Evolutionary conservation across 2,888 invertebrate genomes (phyloP).

Genomic region (Formica aserva): DNA sequence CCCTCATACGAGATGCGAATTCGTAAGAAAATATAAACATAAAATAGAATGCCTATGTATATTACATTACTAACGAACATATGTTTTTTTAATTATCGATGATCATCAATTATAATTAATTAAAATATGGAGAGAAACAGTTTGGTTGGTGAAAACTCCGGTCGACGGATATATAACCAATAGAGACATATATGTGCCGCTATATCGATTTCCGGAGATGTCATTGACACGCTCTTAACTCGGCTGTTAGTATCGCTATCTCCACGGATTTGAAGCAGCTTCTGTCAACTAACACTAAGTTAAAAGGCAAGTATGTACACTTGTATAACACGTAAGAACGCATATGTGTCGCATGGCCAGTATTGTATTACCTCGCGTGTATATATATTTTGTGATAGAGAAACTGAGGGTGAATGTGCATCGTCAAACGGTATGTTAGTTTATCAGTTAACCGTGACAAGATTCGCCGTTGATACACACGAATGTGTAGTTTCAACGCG

Average conservation of each 20-base stretch:
- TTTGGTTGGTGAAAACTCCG: background rate
- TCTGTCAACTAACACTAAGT: slow-evolving; percentile 27
- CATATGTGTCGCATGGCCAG: slow-evolving; percentile 10
- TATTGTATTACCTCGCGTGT: slow-evolving; percentile 24
- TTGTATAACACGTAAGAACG: slow-evolving; percentile 33
- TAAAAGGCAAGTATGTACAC: slow-evolving; percentile 13
- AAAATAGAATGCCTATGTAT: background rate
- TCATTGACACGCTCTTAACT: slow-evolving; percentile 34
- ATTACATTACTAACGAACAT: background rate
- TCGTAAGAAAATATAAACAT: slow-evolving; percentile 36
- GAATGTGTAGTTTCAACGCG: background rate
- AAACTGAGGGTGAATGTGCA: slow-evolving; percentile 63
- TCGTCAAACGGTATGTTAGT: slow-evolving; percentile 77
- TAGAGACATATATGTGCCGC: background rate
- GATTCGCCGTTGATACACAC: slow-evolving; percentile 72
- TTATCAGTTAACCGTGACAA: slow-evolving; percentile 78
- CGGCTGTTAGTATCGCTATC: slow-evolving; percentile 30
- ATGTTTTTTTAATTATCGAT: background rate
- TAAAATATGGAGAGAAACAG: background rate
- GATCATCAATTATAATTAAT: slow-evolving; percentile 2
- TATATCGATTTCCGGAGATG: slow-evolving; percentile 8
- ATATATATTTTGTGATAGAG: slow-evolving; percentile 41
- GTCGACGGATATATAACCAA: too few relatives aligned
- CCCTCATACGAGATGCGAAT: background rate
- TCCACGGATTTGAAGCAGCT: slow-evolving; percentile 28